phyloP scores from a whole-genome alignment of 2,797 vertebrate genomes.

The Myripristis murdjan region DNA sequence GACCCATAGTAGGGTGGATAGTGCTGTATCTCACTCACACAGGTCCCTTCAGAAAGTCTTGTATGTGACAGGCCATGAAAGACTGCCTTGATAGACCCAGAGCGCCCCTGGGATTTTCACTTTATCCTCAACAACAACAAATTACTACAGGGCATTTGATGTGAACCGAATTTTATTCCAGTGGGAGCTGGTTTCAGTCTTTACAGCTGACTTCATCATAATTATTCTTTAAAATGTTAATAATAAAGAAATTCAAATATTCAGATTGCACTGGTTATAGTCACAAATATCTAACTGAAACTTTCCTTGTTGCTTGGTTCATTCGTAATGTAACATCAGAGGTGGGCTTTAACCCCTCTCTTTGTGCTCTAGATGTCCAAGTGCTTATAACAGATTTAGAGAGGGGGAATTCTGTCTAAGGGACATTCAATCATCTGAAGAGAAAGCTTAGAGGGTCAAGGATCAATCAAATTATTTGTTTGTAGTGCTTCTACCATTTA shows the following conservation, averaged over 20 bases:
- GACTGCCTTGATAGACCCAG: constrained; percentile 42
- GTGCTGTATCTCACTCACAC: constrained; percentile 72
- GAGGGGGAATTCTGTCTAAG: not conserved
- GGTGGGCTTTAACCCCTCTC: too few species aligned
- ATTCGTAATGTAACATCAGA: not conserved
- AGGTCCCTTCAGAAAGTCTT: constrained; percentile 57
- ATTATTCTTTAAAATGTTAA: not conserved
- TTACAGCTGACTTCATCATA: not conserved
- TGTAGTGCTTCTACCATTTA: too few species aligned
- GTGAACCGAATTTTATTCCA: not conserved
- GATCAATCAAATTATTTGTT: not conserved
- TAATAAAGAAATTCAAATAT: not conserved
- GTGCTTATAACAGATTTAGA: not conserved
- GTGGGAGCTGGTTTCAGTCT: not conserved
- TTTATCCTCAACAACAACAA: constrained; percentile 50
- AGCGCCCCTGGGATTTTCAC: constrained; percentile 41
- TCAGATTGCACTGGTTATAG: not conserved
- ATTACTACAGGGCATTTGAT: constrained; percentile 11
- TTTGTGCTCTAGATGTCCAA: not conserved
- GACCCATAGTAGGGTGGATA: constrained; percentile 54
- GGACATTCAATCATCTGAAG: not conserved
- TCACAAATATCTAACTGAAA: not conserved
- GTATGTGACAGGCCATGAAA: constrained; percentile 62
- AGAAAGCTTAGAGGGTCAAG: not conserved
- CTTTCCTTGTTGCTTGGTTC: not conserved